These are phyloP conservation scores for Anoplolepis gracilipes DNA, from an alignment of 1,140 invertebrate species.

Conservation along the genomic window DNA sequence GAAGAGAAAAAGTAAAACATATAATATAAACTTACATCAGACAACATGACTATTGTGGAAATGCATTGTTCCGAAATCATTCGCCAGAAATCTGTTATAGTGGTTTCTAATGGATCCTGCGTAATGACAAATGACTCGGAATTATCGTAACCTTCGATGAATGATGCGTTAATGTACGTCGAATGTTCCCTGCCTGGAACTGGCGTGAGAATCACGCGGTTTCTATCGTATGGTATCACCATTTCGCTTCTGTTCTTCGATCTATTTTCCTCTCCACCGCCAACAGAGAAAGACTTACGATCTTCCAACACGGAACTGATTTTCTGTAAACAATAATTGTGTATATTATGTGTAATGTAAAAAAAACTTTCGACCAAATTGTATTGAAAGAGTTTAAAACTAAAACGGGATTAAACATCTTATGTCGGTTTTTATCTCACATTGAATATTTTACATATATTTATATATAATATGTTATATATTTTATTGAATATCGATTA, in stretches of 20 bases:
- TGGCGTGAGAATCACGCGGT: constrained; percentile 94
- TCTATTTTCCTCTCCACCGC: constrained; percentile 93
- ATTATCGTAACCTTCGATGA: constrained; percentile 98
- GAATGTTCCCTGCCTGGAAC: constrained; percentile 94
- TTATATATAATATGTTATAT: too few species aligned
- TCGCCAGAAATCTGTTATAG: constrained; percentile 97
- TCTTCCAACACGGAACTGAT: constrained; percentile 93
- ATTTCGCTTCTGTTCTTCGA: constrained; percentile 94
- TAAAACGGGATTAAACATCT: not conserved
- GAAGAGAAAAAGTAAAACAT: not conserved
- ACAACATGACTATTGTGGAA: constrained; percentile 97
- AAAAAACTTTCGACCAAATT: not conserved
- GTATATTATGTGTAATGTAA: not conserved
- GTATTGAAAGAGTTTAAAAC: constrained; percentile 55
- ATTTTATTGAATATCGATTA: too few species aligned
- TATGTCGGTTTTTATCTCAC: not conserved
- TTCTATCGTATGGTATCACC: constrained; percentile 96
- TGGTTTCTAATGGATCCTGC: constrained; percentile 96
- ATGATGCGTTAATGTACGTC: constrained; percentile 98
- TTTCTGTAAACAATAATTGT: constrained; percentile 87
- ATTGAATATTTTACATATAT: not conserved
- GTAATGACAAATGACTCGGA: constrained; percentile 97
- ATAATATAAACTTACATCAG: constrained; percentile 89
- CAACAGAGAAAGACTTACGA: constrained; percentile 92
- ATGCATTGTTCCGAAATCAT: constrained; percentile 98